Percentiles rank a stretch among this genome's conserved stretches.
These are phyloP conservation scores for Hipparchia semele DNA, from an alignment of 2,888 invertebrate genomes.

Conservation along the genomic window DNA sequence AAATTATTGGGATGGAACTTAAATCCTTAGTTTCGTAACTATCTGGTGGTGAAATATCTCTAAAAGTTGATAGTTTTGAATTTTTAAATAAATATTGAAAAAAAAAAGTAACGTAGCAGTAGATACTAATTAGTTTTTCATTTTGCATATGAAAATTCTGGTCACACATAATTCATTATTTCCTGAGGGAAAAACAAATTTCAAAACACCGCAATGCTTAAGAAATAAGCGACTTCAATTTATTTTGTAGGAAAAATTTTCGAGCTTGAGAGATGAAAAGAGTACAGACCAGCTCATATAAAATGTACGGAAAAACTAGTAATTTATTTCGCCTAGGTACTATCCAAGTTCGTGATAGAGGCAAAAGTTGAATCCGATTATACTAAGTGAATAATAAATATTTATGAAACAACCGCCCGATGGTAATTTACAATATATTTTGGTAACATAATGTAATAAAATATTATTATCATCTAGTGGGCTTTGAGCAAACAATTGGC, in stretches of 20 bases:
- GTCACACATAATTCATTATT: too few species aligned
- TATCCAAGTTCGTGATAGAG: background rate
- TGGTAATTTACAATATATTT: background rate
- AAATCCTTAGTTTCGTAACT: too few species aligned
- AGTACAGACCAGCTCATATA: slow-evolving; percentile 10
- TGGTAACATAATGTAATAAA: background rate
- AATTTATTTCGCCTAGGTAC: slow-evolving; percentile 3
- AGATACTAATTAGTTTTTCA: too few species aligned
- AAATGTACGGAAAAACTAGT: slow-evolving; percentile 11
- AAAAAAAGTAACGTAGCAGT: too few species aligned
- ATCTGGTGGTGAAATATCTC: too few species aligned
- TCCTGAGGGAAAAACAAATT: too few species aligned
- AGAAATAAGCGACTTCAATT: background rate
- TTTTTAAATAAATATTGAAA: too few species aligned
- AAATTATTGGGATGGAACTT: too few species aligned
- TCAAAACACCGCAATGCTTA: background rate
- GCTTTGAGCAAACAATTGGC: too few species aligned
- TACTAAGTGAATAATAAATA: slow-evolving; percentile 7
- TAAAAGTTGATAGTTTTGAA: too few species aligned
- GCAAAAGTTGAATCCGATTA: slow-evolving; percentile 9
- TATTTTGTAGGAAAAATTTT: slow-evolving; percentile 7
- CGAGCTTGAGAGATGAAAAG: slow-evolving; percentile 1
- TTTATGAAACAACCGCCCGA: background rate
- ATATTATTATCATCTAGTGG: background rate
- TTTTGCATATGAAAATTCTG: too few species aligned